These are phyloP conservation scores for Tipula unca DNA, from an alignment of 2,888 invertebrate genomes.

Conservation along the genomic window DNA sequence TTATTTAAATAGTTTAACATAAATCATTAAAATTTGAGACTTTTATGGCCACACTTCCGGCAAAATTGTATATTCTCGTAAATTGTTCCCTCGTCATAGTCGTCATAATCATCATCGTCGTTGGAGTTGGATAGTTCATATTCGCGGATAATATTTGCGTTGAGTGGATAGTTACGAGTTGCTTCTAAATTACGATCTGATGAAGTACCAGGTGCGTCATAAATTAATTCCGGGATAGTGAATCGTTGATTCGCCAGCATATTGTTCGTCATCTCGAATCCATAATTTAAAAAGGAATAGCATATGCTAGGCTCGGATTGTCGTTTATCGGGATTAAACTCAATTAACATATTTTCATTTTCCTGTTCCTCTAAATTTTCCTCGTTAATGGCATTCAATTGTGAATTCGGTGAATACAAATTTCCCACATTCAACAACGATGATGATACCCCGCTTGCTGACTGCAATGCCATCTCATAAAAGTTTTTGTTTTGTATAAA, in stretches of 20 bases:
- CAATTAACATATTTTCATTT: background rate
- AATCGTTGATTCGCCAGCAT: background rate
- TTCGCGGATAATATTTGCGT: background rate
- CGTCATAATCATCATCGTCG: background rate
- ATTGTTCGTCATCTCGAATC: background rate
- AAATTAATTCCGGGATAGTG: background rate
- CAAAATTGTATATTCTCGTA: slow-evolving; percentile 20
- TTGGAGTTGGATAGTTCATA: background rate
- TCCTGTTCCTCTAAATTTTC: background rate
- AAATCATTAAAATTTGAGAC: slow-evolving; percentile 14
- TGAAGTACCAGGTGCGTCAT: background rate
- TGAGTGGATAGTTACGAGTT: background rate
- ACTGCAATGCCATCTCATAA: background rate
- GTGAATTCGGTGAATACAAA: background rate
- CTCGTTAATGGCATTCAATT: background rate
- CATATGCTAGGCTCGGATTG: background rate
- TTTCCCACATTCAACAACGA: background rate
- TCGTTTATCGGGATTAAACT: background rate
- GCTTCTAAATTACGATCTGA: background rate
- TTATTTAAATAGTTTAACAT: background rate
- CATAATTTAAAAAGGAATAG: background rate
- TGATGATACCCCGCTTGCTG: background rate
- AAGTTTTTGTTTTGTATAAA: background rate
- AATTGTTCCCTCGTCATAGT: background rate
- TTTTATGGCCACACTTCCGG: slow-evolving; percentile 22